Percentiles rank a stretch among this genome's conserved stretches.
Conservation (phyloP, 92 coral and sea anemone genomes). For the Paragorgia papillata region DNA sequence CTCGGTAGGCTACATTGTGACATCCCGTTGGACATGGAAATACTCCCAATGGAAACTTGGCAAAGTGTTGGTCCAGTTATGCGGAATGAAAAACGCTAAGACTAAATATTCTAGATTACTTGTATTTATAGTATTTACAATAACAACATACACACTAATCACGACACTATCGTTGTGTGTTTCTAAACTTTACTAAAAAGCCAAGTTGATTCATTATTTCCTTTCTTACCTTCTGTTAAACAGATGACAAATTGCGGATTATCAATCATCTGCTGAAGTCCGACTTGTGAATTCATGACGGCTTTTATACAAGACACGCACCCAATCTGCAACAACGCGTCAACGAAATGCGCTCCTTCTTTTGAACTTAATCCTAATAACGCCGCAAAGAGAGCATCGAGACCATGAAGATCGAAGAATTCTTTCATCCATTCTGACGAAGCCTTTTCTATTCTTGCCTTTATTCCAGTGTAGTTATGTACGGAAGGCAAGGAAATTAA, state of each 20-base stretch:
- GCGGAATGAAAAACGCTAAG: too few relatives aligned
- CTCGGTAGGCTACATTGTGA: too few relatives aligned
- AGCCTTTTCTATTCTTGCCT: slow-evolving; percentile 63
- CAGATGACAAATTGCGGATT: slow-evolving; percentile 55
- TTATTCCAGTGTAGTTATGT: slow-evolving; percentile 77
- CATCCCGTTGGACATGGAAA: too few relatives aligned
- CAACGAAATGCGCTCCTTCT: slow-evolving; percentile 58
- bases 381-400: slow-evolving; percentile 70
- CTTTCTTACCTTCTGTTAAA: slow-evolving; percentile 73
- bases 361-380: slow-evolving; percentile 59
- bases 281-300: slow-evolving; percentile 78
- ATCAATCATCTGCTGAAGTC: slow-evolving; percentile 63
- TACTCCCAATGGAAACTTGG: too few relatives aligned
- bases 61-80: too few relatives aligned
- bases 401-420: slow-evolving; percentile 69
- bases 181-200: too few relatives aligned
- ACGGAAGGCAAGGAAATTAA: slow-evolving; percentile 64
- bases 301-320: slow-evolving; percentile 88
- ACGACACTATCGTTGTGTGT: too few relatives aligned
- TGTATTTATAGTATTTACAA: too few relatives aligned
- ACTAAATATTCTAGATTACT: too few relatives aligned
- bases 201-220: too few relatives aligned
- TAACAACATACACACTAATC: too few relatives aligned
- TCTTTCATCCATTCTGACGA: slow-evolving; percentile 75
- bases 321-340: slow-evolving; percentile 75